phyloP scores from a whole-genome alignment of 2,888 invertebrate genomes.

The Andrena hattorfiana region DNA sequence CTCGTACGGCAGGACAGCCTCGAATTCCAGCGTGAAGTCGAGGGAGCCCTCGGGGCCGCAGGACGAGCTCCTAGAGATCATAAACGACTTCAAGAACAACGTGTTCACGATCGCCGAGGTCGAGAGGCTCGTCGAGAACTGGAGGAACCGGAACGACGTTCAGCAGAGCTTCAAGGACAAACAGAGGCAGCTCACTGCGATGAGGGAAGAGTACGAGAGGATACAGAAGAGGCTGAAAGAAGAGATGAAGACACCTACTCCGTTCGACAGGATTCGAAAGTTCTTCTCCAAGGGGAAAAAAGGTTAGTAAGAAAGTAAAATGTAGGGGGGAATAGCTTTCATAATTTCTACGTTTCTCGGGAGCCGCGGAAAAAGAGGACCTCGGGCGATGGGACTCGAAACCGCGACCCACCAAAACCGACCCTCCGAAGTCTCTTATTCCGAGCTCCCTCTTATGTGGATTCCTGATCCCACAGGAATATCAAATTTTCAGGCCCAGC shows the following conservation, averaged over 20 bases:
- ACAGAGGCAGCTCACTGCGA: slow-evolving; percentile 92
- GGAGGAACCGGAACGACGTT: slow-evolving; percentile 95
- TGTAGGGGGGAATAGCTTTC: not conserved
- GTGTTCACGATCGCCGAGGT: slow-evolving; percentile 94
- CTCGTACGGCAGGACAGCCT: slow-evolving; percentile 64
- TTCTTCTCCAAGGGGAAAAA: slow-evolving; percentile 90
- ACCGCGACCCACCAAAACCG: no score
- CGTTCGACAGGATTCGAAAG: slow-evolving; percentile 92
- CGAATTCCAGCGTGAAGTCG: slow-evolving; percentile 73
- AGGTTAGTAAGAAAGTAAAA: slow-evolving; percentile 63
- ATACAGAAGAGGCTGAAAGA: slow-evolving; percentile 92
- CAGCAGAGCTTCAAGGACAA: slow-evolving; percentile 94
- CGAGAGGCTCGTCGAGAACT: slow-evolving; percentile 93
- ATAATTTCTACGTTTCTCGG: no score
- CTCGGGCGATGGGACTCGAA: no score
- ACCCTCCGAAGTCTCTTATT: no score
- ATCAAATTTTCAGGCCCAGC: no score
- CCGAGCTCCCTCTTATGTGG: no score
- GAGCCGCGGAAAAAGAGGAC: no score
- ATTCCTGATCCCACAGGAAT: no score
- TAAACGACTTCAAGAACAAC: slow-evolving; percentile 95
- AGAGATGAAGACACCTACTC: slow-evolving; percentile 91
- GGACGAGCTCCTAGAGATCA: slow-evolving; percentile 94
- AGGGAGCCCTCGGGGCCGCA: slow-evolving; percentile 85
- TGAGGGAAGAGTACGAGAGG: slow-evolving; percentile 93